Percentiles rank a stretch among this genome's conserved stretches.
Evolutionary conservation across 2,113 vertebrate species (phyloP).

Genomic region (Urocitellus parryii): DNA sequence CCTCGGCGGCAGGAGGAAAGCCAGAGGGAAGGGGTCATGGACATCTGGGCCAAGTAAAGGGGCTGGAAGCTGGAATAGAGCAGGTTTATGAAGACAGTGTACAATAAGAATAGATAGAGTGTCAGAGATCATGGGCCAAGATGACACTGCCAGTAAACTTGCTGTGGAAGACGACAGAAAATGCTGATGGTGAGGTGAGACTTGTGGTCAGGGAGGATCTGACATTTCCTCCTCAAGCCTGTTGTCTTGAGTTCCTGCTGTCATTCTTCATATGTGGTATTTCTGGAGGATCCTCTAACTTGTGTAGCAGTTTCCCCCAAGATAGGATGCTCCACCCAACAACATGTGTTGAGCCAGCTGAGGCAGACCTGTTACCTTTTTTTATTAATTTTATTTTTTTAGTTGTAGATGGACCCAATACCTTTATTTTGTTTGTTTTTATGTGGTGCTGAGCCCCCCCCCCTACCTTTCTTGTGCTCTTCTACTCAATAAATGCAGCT

Average conservation of each 20-base stretch:
- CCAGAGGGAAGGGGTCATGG: background rate
- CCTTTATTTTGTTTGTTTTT: too few relatives aligned
- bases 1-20: background rate
- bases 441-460: too few relatives aligned
- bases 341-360: background rate
- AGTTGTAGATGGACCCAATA: too few relatives aligned
- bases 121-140: background rate
- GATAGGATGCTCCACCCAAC: background rate
- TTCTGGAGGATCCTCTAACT: conserved; percentile 3
- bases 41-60: background rate
- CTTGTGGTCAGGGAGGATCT: background rate
- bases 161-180: background rate
- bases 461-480: background rate
- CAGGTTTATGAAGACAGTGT: background rate
- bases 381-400: too few relatives aligned
- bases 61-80: too few relatives aligned
- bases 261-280: background rate
- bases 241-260: background rate
- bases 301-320: background rate
- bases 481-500: background rate
- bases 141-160: too few relatives aligned
- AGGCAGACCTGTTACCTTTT: background rate
- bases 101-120: background rate
- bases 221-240: background rate
- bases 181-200: background rate